Evolutionary conservation across 2,797 vertebrate genomes (phyloP), one percentile per base, ranked within the genome.

Genomic region (Eidolon dupreanum): DNA sequence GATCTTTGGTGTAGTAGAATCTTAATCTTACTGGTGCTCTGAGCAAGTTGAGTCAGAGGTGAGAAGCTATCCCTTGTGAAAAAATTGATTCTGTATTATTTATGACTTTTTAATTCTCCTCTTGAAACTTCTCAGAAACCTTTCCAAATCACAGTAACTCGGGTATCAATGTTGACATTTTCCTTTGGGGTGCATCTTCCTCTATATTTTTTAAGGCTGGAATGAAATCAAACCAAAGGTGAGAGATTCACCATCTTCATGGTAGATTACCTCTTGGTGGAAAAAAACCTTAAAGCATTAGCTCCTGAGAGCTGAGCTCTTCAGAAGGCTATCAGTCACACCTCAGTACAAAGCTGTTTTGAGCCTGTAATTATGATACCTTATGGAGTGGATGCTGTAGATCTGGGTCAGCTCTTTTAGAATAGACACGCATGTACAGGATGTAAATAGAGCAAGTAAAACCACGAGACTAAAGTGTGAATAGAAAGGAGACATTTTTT

Each of bases 101-200:
- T 19, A 15, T 51, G 77, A 83, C 41, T 81, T 93, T 73, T 93
- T 31, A 96, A 38, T 4, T 22, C 8, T 88, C 75, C 26, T 92
- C 28, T 82, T 87, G 90, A 84, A 95, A 51, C 33, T 68, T 93
- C 71, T 89, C 19, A 74, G 79, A 95, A 93, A 90, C 31, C 92
- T 96, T 41, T 96, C 77, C 87, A 68, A 81, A 85, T 90, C 41
- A 65, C 8, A 49, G 38, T 43, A 93, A 94, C 59, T 55, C 36
- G 53, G 33, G n/a, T 66, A 46, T 59, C 65, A 43, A 22, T n/a
- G 43, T n/a, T 5, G 26, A 70, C 28, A 55, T 31, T 90, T 83
- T 55, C 43, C 63, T 77, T 24, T 36, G 65, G n/a, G 8, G 8
- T 94, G 3, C 9, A 75, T 75, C 8, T 38, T 19, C 28, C 31